Conservation (phyloP, 2,113 vertebrate genomes). For the Copsychus sechellarum region DNA sequence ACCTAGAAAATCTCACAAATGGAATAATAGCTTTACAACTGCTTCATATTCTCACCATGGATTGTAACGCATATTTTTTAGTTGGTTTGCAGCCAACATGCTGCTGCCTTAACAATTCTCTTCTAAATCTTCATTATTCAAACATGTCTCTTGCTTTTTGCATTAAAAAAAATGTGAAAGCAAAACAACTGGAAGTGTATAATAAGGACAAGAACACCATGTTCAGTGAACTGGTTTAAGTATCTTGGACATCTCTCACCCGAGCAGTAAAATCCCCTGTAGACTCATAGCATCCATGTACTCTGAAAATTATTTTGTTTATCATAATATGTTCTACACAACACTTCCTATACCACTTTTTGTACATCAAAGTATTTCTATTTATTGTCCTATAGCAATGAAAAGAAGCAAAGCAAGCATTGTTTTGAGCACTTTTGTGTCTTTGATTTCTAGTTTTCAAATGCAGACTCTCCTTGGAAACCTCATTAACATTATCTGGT, state of each 20-base stretch:
- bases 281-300: background rate
- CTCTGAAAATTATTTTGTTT: background rate
- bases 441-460: background rate
- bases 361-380: background rate
- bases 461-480: background rate
- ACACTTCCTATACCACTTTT: background rate
- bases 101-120: conserved; percentile 38
- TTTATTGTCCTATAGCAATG: background rate
- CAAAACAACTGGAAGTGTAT: background rate
- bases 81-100: conserved; percentile 24
- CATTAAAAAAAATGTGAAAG: conserved; percentile 5
- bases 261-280: background rate
- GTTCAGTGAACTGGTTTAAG: background rate
- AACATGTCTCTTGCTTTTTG: background rate
- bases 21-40: conserved; percentile 29
- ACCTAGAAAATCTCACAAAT: background rate
- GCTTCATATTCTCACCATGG: conserved; percentile 24
- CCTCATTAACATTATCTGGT: background rate
- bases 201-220: background rate
- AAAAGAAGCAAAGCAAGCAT: background rate
- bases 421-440: background rate
- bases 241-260: background rate
- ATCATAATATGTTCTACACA: background rate
- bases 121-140: conserved; percentile 21
- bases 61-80: background rate